Evolutionary conservation across 2,888 invertebrate genomes (phyloP), one percentile per base, ranked within the genome.

Genomic region (Danaus chrysippus): DNA sequence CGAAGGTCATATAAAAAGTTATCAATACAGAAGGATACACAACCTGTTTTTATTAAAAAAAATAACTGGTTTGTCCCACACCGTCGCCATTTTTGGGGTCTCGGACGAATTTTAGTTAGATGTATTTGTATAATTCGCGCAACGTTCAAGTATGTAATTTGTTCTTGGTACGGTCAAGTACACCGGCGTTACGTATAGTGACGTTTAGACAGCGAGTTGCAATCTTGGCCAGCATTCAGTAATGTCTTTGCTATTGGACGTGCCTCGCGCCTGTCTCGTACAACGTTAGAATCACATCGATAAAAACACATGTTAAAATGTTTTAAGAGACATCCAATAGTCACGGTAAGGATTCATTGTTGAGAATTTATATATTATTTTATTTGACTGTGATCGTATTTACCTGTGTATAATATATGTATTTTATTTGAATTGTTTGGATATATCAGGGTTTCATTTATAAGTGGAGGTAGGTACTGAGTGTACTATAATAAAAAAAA

Each of bases 201-300:
- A 79, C 77, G 79, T 77, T 60, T 60, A 67, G 68, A 62, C 57
- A 55, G 63, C 76, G 73, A 74, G 71, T 71, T 63, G 70, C 74
- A 73, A 75, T 75, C 72, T 78, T 76, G 76, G 66, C 62, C 61
- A 66, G 65, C 67, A 69, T 68, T 69, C 83, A 85, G 85, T 86
- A 70, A 68, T 74, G 69, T 68, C 65, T 67, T 67, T 66, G 67
- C 77, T 60, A 60, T 69, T 70, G 62, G 61, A 54, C 68, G 67
- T 65, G 68, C 57, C 73, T 70, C 75, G 74, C 78, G 78, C 49
- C 17, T 49, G 68, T 58, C 73, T 70, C 75, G 74, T 77, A 78
- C 49, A 17, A 17, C n/a, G 46, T 46, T 3, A 10, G 0, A n/a
- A n/a, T 49, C 49, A 10, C 17, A 49, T n/a, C 15, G 15, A 49